Base-by-base conservation (phyloP, 2,113 vertebrate genomes). In the Callospermophilus lateralis region DNA sequence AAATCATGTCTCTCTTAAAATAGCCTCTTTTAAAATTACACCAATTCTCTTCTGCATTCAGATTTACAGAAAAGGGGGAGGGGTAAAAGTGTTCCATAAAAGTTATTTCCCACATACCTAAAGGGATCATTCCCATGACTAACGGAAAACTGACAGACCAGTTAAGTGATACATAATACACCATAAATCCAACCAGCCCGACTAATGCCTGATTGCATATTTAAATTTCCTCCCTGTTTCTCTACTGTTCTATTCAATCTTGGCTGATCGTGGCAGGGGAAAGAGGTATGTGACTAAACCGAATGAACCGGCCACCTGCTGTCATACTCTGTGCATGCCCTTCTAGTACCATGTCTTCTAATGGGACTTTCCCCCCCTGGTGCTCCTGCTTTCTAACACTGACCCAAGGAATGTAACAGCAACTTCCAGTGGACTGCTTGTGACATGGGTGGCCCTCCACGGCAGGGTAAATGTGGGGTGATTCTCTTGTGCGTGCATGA, bases 281-380 rank as follows among this genome's bases (percentile, higher is more conserved):
- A 99, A 99, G 99, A 99, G 99, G 99, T 99, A 99, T 99, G 99
- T 99, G 99, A 99, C 97, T 97, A 98, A 99, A 98, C 97, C 97
- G 98, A 99, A 98, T 98, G 98, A 99, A 97, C 96, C 98, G 98
- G 99, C 98, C 98, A 98, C 98, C 96, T 98, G 98, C 98, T 98
- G 97, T 98, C 98, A 98, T 99, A 99, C 98, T 99, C 96, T 98
- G 99, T 99, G 99, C 99, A 99, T 99, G 99, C 98, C 98, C 98
- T 98, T 98, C 98, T 98, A 98, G 98, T 99, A 99, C 98, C 98
- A 98, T 99, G 98, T 98, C 98, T 98, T 98, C 98, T 98, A 96
- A 98, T 98, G 98, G 98, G 97, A 98, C 97, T 98, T 98, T 98
- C 97, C 98, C 98, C 98, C 55, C 70, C 70, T 97, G 96, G 98